Evolutionary conservation across 2,888 invertebrate species (phyloP), one percentile per base, ranked within the genome.

Genomic region (Drosophila prostipennis): DNA sequence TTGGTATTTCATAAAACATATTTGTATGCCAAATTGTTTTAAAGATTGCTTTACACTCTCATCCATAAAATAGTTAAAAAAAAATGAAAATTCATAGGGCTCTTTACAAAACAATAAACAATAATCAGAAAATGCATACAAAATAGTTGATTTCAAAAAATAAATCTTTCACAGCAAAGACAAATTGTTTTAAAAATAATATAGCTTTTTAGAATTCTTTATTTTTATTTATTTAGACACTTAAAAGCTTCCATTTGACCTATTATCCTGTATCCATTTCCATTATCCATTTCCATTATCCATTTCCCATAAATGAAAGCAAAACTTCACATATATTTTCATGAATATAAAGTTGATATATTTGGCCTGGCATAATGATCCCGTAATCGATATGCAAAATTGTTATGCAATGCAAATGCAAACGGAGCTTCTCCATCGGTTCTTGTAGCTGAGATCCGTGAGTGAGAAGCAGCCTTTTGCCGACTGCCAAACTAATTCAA

Each of bases 401-500:
- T 76, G 77, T 72, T 85, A 77, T 81, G 88, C 87, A 74, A 83
- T 63, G 74, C 83, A 80, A 70, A 78, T 78, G 75, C 68, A 32
- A 46, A 46, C 32, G 48, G 34, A 7, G 48, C 16, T 29, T 42
- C 42, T 36, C 42, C 57, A 19, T 55, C 40, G 36, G 23, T 43
- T 19, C 63, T 64, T 59, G 43, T 43, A n/a, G 48, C 39, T 19
- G 53, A 40, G 8, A 26, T 29, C 7, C 45, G 2, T 29, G 14
- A 46, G 45, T 46, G 29, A 46, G 26, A 26, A 29, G 14, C 40
- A 5, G 46, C 42, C 52, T 53, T 71, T 71, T 61, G 61, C 63
- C 61, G 76, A 77, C 87, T 81, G 79, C 79, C 82, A 79, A 89
- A 87, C 85, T 82, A 87, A 89, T 87, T 87, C 87, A 80, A 87